Percentiles rank a stretch among this genome's conserved stretches.
These are phyloP conservation scores for Ptycholaimellus sp. DNA, from an alignment of 2,888 invertebrate genomes.

Conservation along the genomic window DNA sequence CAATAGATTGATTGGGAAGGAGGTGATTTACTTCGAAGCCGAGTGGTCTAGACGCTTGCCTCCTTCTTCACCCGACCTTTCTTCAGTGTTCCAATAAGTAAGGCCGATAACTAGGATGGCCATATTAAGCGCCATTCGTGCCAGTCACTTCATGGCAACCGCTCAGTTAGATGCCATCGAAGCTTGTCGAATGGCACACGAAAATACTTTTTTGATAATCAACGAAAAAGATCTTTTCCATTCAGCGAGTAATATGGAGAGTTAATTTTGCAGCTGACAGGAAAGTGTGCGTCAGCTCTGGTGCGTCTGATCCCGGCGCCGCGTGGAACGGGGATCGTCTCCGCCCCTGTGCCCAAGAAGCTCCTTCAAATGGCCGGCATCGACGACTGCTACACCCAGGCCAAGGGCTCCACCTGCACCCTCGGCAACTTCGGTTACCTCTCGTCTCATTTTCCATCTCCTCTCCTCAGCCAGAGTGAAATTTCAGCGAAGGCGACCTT, in stretches of 20 bases:
- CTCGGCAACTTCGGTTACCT: slow-evolving; percentile 59
- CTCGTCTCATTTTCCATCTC: neutral
- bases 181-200: too few species aligned
- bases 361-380: slow-evolving; percentile 41
- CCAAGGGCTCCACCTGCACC: slow-evolving; percentile 87
- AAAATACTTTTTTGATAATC: too few species aligned
- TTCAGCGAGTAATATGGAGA: slow-evolving; percentile 7
- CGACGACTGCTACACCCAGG: slow-evolving; percentile 84
- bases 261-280: slow-evolving; percentile 69
- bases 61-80: too few species aligned
- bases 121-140: too few species aligned
- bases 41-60: too few species aligned
- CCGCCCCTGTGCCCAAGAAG: slow-evolving; percentile 96
- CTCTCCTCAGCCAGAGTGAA: neutral
- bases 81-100: too few species aligned
- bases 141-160: too few species aligned
- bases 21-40: too few species aligned
- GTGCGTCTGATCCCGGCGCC: slow-evolving; percentile 95
- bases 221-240: too few species aligned
- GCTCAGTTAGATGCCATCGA: too few species aligned
- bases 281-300: slow-evolving; percentile 93
- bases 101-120: too few species aligned
- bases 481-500: slow-evolving; percentile 75
- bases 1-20: neutral
- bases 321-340: slow-evolving; percentile 96